Base-by-base conservation (phyloP, 1,140 invertebrate species). In the Zophobas atratus region DNA sequence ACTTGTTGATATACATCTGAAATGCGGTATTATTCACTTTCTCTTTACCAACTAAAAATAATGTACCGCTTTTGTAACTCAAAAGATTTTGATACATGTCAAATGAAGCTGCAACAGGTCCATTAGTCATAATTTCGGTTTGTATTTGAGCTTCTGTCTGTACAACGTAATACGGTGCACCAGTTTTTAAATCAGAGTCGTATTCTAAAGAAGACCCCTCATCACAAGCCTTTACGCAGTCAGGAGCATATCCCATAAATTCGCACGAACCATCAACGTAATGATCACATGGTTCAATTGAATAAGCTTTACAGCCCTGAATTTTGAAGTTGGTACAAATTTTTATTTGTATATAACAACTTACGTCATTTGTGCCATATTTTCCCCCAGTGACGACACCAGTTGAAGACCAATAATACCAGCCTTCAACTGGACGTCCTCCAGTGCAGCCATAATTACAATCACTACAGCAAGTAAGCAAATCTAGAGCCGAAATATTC, bases 71-170 rank as follows among this genome's bases (percentile, higher is more conserved):
- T 88, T 96, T 96, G 88, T 98, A 98, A 36, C 88, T 86, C 1
- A 95, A 86, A 83, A 98, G 94, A 88, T 98, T 97, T 56, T 90
- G 90, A 84, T 96, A 98, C 4, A 98, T 96, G 1, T 93, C 93
- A 83, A 98, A 97, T 41, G 94, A 94, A 0, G 90, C 95, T 41
- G 41, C 60, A 33, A 67, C 60, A 20, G 60, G 60, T 43, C 60
- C 60, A 6, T 67, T n/a, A 32, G 88, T 93, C 88, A 93, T 92
- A 41, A 98, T 92, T 87, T 98, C 97, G 1, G 89, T 89, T 87
- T 92, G 92, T 75, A 98, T 98, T 77, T 95, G 53, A 49, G 89
- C 1, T 75, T 41, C 38, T 4, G 5, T 20, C 33, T 20, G n/a
- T n/a, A 0, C 2, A 36, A 67, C 43, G 20, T n/a, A 20, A 6